Evolutionary conservation across 53 echinoderm and acorn worm genomes (phyloP), one percentile per base, ranked within the genome.

Genomic region (Luidia sarsii): DNA sequence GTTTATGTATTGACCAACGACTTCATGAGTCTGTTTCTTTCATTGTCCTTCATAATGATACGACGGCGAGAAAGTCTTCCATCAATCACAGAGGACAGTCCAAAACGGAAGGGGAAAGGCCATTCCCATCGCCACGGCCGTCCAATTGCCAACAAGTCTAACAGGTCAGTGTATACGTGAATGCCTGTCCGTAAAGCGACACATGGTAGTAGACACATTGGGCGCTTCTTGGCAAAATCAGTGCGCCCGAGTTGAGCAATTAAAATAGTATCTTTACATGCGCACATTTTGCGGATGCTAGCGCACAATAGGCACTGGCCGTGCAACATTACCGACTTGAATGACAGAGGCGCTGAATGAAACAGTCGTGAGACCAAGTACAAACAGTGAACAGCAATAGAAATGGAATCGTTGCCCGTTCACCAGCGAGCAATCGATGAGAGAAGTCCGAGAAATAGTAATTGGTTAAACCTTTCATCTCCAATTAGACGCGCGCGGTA

Each of bases 1-100:
- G 55, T 37, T 72, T 72, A 25, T 39, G 41, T 41, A 36, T 36
- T 67, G 27, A 25, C 23, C 33, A 55, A 37, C 35, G n/a, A 61
- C 77, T 77, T 45, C 77, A 77, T 77, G 60, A 60, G 77, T 77
- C 60, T 61, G 7, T 72, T 35, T 72, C 28, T 77, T 25, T 25
- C 60, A 60, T 46, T 77, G 43, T 72, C 72, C 55, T 72, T 71
- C 52, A 52, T 71, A 33, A 36, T 18, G 7, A 2, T 16, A 2
- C 18, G 36, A 22, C 36, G 38, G 54, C 22, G 25, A 14, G 33
- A 23, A 14, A 72, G 30, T 55, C 35, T 34, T 27, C 39, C n/a
- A 54, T 72, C 39, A 25, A 55, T 71, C 72, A 72, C 41, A 41
- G 41, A 41, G 24, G 13, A 2, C 7, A 31, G 59, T 28, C 29